Evolutionary conservation across 2,113 vertebrate genomes (phyloP), one percentile per base, ranked within the genome.

Genomic region (Riparia riparia): DNA sequence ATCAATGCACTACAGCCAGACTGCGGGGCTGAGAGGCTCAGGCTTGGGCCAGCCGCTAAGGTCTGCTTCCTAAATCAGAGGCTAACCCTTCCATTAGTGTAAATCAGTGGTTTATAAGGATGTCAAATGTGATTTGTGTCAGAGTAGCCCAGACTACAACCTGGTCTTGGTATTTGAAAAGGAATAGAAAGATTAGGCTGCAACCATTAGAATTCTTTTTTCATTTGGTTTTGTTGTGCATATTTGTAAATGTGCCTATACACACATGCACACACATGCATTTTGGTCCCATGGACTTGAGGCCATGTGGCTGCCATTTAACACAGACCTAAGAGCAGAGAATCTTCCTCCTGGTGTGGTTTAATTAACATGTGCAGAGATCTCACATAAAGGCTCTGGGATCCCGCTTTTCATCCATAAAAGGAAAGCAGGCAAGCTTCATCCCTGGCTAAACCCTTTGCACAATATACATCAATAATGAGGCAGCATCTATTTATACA

Each of bases 401-500:
- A 93, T 95, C 68, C 68, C 17, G 7, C 61, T 93, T 94, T 93
- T 90, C 65, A 79, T 77, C 92, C 73, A 29, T 94, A 86, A 95
- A 90, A 95, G 92, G 92, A 82, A 93, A 73, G 65, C 69, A 92
- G 64, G 64, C 71, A 32, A 94, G 76, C 70, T 84, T 83, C 71
- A 76, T 90, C 69, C 66, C 68, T 9, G 13, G 93, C 92, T 90
- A 93, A 94, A 85, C 37, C 29, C 56, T 86, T 71, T 64, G 81
- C 86, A 89, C 66, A 66, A 82, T 82, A 65, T 93, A 61, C 82
- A 86, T 92, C 93, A 74, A 86, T 92, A 94, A 79, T 24, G 80
- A 95, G 85, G 80, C 68, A 63, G 60, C 74, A 77, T 72, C 79
- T 91, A 93, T 96, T 90, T 94, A 91, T 94, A 93, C 42, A 53